Evolutionary conservation across 1,140 invertebrate genomes (phyloP), one percentile per base, ranked within the genome.

Genomic region (Leucophenga varia): DNA sequence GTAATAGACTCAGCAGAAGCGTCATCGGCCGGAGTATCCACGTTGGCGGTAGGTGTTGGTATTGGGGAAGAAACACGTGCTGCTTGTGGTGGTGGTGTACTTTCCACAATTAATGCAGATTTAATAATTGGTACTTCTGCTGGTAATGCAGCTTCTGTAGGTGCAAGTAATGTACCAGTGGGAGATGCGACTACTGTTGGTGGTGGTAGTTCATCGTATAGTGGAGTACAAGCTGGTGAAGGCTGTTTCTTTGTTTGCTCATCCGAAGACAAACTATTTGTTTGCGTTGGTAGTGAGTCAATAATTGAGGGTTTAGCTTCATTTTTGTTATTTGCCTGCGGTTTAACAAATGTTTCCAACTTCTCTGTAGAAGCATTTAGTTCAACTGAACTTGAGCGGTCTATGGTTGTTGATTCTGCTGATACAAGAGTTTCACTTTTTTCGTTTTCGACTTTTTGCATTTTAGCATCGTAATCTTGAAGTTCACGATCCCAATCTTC

Each of bases 401-500:
- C n/a, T 21, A 12, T 31, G 21, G 19, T 36, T 31, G 8, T 25
- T 16, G 19, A 3, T 21, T 10, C 19, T 37, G 32, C 17, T 13
- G 34, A 10, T 41, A 8, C 43, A 19, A 45, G 32, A 3, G 43
- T 41, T 18, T 52, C 46, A 21, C 7, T 30, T 14, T n/a, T n/a
- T n/a, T n/a, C n/a, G 31, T 20, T 31, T 51, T 25, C 35, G 55
- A 44, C 49, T 3, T 54, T 49, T 14, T 70, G 57, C 54, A 54
- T 50, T 52, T 64, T 52, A 22, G 57, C 61, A 43, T 74, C 63
- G 30, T 70, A 69, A 21, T 74, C 71, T 40, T 59, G 51, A 3
- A 74, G 54, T 35, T 74, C 71, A 6, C 51, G 54, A 56, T 74
- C 71, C 71, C 71, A 74, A 51, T 74, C 71, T 13, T 67, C 71